Conservation (phyloP, 2,797 vertebrate species). For the Cirrhinus mrigala region DNA sequence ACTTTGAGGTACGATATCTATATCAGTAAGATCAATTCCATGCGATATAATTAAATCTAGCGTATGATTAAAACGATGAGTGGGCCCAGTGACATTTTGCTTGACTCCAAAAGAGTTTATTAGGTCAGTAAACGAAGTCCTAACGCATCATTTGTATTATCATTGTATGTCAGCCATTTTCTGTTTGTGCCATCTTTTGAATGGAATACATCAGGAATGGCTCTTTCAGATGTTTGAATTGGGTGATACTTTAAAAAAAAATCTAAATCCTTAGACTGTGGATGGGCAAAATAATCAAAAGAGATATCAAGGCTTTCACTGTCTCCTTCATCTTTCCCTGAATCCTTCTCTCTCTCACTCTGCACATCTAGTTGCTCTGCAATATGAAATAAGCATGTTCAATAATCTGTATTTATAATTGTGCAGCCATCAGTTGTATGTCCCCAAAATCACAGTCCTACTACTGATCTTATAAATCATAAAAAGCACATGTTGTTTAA, state of each 20-base stretch:
- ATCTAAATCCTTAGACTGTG: slow-evolving; percentile 22
- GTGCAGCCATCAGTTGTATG: slow-evolving; percentile 1
- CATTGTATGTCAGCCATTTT: slow-evolving; percentile 26
- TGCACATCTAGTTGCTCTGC: not conserved
- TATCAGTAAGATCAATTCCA: no score
- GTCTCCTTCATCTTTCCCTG: not conserved
- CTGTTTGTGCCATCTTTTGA: slow-evolving; percentile 34
- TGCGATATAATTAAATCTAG: no score
- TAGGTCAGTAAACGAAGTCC: no score
- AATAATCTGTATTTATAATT: not conserved
- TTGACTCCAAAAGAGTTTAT: no score
- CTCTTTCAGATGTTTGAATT: slow-evolving; percentile 10
- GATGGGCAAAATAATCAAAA: slow-evolving; percentile 20
- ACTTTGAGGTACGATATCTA: no score
- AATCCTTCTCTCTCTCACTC: not conserved
- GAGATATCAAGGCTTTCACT: slow-evolving; percentile 1
- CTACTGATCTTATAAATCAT: no score
- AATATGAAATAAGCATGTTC: slow-evolving; percentile 8
- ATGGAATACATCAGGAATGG: slow-evolving; percentile 17
- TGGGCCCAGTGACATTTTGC: no score
- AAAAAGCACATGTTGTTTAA: no score
- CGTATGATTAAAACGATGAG: no score
- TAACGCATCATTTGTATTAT: no score
- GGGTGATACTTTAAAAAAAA: not conserved
- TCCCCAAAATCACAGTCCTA: not conserved